Percentiles rank a stretch among this genome's conserved stretches.
Conservation (phyloP, 2,888 invertebrate genomes). For the Noctua comes region DNA sequence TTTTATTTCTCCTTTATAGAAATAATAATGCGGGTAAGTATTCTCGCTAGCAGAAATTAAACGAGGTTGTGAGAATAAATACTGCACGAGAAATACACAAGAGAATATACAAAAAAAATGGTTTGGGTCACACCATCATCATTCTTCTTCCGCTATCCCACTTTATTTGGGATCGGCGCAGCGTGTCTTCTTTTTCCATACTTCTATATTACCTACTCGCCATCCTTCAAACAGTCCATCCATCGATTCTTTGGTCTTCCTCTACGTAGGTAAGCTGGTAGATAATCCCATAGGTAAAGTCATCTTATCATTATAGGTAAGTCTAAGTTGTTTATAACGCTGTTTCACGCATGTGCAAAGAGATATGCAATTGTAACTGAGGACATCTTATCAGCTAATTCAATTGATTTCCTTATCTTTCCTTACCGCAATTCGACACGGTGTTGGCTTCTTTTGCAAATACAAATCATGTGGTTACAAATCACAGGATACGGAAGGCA, state of each 20-base stretch:
- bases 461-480: conserved; percentile 27
- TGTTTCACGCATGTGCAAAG: not conserved
- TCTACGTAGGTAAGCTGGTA: too few relatives aligned
- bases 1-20: conserved; percentile 52
- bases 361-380: not conserved
- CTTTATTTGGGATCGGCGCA: not conserved
- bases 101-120: not conserved
- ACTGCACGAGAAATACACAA: not conserved
- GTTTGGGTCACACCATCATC: not conserved
- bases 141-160: not conserved
- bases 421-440: not conserved
- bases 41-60: conserved; percentile 53
- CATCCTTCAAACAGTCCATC: not conserved
- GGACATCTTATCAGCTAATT: conserved; percentile 1
- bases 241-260: not conserved
- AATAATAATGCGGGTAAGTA: conserved; percentile 47
- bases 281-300: not conserved
- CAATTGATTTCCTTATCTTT: conserved; percentile 25
- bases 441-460: not conserved
- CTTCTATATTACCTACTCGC: not conserved
- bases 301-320: not conserved
- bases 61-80: not conserved
- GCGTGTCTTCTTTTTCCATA: not conserved
- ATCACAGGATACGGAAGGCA: conserved; percentile 64
- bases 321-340: not conserved